Evolutionary conservation across 2,888 invertebrate species (phyloP).

Genomic region (Clepsis dumicolana): DNA sequence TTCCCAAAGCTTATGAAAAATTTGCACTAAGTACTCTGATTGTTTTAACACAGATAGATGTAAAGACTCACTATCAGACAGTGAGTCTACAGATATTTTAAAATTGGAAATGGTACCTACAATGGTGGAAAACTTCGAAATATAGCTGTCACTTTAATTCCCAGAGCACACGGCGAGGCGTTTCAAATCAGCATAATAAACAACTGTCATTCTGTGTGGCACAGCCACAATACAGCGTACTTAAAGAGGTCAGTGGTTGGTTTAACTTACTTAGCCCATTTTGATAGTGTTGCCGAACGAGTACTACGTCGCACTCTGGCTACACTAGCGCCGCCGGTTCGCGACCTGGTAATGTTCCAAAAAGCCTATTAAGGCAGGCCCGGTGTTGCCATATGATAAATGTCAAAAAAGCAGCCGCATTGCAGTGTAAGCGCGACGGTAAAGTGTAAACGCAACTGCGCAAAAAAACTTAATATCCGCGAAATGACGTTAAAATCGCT

Average conservation of each 20-base stretch:
- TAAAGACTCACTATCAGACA: no score
- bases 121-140: no score
- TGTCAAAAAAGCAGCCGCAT: conserved; percentile 78
- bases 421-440: conserved; percentile 67
- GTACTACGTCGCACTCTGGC: background rate
- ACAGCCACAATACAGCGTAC: no score
- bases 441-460: conserved; percentile 49
- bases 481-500: conserved; percentile 52
- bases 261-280: background rate
- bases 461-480: conserved; percentile 47
- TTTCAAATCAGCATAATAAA: no score
- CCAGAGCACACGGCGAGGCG: no score
- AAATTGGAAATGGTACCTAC: no score
- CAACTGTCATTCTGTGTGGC: no score
- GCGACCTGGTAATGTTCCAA: conserved; percentile 79
- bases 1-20: no score
- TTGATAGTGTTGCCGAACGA: background rate
- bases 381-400: conserved; percentile 73
- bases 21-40: no score
- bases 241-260: background rate
- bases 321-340: conserved; percentile 23
- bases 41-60: no score
- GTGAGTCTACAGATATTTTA: no score
- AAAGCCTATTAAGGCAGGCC: conserved; percentile 72
- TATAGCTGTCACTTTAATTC: no score